Evolutionary conservation across 1,140 invertebrate genomes (phyloP), one percentile per base, ranked within the genome.

Genomic region (Euura saliciscinereae): DNA sequence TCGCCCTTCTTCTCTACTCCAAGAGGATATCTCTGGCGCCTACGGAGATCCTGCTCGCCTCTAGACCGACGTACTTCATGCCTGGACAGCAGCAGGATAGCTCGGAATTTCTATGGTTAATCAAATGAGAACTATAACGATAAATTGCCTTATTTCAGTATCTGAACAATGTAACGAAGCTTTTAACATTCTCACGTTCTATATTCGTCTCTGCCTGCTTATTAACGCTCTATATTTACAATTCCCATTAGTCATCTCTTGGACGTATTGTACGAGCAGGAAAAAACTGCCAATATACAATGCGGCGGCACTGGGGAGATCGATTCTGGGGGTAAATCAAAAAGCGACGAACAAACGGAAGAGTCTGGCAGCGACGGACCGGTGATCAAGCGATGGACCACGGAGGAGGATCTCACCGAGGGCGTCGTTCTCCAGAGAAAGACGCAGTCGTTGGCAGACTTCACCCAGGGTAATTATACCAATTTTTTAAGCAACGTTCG

Each of bases 21-120:
- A 87, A 91, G 42, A 87, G 90, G 44, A 87, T 85, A 44, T 90
- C 91, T 45, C 82, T 94, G 71, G 90, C 92, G n/a, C 94, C 95
- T 0, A 89, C 86, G 44, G 91, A 92, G 66, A 92, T 96, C 78
- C 86, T 93, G 64, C 86, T 88, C 68, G 88, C 90, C 0, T 91
- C 93, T 0, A 87, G 92, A 75, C 95, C 95, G 7, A 89, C 92
- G 0, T 94, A 93, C 80, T 96, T 97, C 83, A 89, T 90, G 43
- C 87, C 88, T 43, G 92, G 94, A 43, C 89, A 93, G 76, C 95
- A 96, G 78, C 95, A 97, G 79, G 95, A 97, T 79, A 96, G 94
- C 83, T 95, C 94, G 2, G 95, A 97, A 87, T 96, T 95, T 87
- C 89, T 97, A 65, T 92, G 93, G 88, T 94, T 82, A 86, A 83